Base-by-base conservation (phyloP, 2,797 vertebrate species). In the Scarus forsteni region DNA sequence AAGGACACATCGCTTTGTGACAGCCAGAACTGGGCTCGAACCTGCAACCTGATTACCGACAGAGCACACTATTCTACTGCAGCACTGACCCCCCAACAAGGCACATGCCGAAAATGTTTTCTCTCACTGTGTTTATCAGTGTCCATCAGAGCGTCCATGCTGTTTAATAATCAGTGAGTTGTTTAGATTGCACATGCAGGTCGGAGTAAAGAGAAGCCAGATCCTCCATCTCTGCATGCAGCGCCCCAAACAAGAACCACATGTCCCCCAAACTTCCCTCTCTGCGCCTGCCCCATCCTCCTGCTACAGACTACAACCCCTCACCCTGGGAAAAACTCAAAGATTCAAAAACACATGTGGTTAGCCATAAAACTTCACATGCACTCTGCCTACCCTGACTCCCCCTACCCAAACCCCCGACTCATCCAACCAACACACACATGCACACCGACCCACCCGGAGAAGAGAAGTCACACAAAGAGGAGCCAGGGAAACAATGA, bases 291-390 rank as follows among this genome's bases (percentile, higher is more conserved):
- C 27, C 27, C 75, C 76, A 51, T 86, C 80, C 55, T 83, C 73
- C 64, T 81, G 77, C 80, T 88, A 63, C 70, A 80, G 39, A 65
- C 85, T 73, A 75, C 81, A 80, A 73, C 73, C 81, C 78, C 67
- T 85, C 78, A 70, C 80, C 86, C 73, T 92, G 89, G 92, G 92
- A 64, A 86, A 70, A 91, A 92, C 86, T 85, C 79, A 85, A 63
- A 90, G 91, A 93, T 88, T 87, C 80, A 85, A 85, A 92, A 91
- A 93, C 92, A 93, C 92, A 93, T 93, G 91, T 93, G 92, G 92
- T 92, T 83, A 89, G 88, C 88, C 89, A 90, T 93, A 92, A 94
- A 92, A 90, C 81, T 89, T 88, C 91, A 90, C 89, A 89, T 92
- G 89, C 81, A 89, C 89, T 89, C 84, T 81, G 68, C 83, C 86